A percentile compares a stretch with the other conserved stretches of the same genome.
phyloP scores from a whole-genome alignment of 2,888 invertebrate species.

The Hemicrepidius hirtus region DNA sequence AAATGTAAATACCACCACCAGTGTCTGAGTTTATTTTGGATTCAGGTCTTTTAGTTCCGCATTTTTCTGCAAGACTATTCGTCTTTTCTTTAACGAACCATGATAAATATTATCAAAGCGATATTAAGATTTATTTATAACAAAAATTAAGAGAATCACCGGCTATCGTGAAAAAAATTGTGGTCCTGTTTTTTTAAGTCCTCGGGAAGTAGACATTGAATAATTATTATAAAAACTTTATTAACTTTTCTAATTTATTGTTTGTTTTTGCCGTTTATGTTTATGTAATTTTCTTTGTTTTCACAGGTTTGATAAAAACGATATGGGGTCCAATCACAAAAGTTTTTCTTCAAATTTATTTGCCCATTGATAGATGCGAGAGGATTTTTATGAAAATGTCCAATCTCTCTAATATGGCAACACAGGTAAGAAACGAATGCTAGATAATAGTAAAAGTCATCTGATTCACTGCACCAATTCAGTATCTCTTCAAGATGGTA shows the following conservation, averaged over 20 bases:
- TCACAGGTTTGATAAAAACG: conserved; percentile 64
- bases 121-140: no score
- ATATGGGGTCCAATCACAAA: conserved; percentile 71
- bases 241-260: neutral
- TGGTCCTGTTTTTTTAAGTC: neutral
- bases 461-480: no score
- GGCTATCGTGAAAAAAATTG: no score
- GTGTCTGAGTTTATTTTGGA: conserved; percentile 29
- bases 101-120: no score
- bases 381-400: conserved; percentile 80
- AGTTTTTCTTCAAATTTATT: conserved; percentile 74
- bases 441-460: neutral
- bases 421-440: conserved; percentile 75
- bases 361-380: conserved; percentile 80
- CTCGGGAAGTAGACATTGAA: no score
- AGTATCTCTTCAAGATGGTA: no score
- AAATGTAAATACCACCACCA: conserved; percentile 20
- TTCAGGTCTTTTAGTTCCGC: conserved; percentile 16
- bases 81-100: neutral
- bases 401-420: conserved; percentile 81
- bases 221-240: neutral
- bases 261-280: neutral
- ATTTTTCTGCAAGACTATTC: neutral
- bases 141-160: no score
- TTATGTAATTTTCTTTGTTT: conserved; percentile 1